Percentiles rank a stretch among this genome's conserved stretches.
phyloP scores from a whole-genome alignment of 92 coral and sea anemone genomes.

The Muricea muricata region DNA sequence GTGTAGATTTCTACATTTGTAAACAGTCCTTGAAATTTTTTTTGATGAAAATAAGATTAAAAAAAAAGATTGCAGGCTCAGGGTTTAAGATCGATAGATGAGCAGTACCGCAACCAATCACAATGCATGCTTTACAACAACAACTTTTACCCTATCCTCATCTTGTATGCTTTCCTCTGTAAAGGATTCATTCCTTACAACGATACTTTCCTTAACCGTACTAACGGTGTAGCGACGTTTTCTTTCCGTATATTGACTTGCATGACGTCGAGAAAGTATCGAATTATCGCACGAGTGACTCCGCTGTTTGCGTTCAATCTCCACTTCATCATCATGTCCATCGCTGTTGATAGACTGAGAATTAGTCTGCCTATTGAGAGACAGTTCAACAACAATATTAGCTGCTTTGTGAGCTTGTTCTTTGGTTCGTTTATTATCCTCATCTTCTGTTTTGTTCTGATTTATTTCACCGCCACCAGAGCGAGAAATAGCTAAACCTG shows the following conservation, averaged over 20 bases:
- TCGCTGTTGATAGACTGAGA: not conserved
- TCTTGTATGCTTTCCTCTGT: not conserved
- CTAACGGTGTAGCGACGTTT: slow-evolving; percentile 16
- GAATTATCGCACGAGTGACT: not conserved
- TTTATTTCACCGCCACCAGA: not conserved
- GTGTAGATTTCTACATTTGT: too few species aligned
- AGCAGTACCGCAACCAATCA: too few species aligned
- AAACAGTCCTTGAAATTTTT: too few species aligned
- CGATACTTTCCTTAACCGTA: not conserved
- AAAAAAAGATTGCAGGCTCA: too few species aligned
- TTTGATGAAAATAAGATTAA: too few species aligned
- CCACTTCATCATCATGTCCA: not conserved
- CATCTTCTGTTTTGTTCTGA: not conserved
- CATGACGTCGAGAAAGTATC: not conserved
- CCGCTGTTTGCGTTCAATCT: not conserved
- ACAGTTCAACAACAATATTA: not conserved
- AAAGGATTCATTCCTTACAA: not conserved
- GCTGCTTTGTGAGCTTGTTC: not conserved
- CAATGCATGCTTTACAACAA: too few species aligned
- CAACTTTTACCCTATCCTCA: not conserved
- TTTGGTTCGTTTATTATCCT: not conserved
- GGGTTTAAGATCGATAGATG: too few species aligned
- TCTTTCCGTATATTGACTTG: not conserved
- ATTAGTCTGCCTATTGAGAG: not conserved
- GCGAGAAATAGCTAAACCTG: not conserved